Evolutionary conservation across 1,140 invertebrate species (phyloP).

Genomic region (Leptinotarsa undecemlineata): DNA sequence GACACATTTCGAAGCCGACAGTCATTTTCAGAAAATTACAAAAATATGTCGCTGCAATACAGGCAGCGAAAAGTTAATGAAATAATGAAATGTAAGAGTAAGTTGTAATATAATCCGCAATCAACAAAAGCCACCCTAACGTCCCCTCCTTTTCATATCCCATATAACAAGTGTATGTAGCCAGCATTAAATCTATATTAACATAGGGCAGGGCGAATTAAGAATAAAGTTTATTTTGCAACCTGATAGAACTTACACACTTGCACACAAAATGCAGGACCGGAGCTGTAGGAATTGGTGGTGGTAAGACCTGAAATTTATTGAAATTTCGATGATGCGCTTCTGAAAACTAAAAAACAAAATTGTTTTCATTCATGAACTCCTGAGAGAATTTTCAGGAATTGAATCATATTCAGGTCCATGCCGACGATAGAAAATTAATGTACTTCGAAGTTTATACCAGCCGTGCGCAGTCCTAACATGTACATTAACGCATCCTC

Average conservation of each 20-base stretch:
- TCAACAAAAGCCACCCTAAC: constrained; percentile 23
- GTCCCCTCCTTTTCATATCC: constrained; percentile 25
- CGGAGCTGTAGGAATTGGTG: constrained; percentile 7
- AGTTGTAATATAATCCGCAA: constrained; percentile 26
- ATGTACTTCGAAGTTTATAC: no score
- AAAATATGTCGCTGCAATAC: neutral
- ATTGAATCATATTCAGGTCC: no score
- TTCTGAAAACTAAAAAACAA: no score
- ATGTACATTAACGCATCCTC: no score
- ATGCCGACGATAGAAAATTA: no score
- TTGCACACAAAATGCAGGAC: constrained; percentile 38
- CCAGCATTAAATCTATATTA: constrained; percentile 49
- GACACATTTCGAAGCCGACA: no score
- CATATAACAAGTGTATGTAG: constrained; percentile 44
- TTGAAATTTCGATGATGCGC: no score
- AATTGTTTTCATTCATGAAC: no score
- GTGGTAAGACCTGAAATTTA: no score
- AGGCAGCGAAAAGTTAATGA: constrained; percentile 28
- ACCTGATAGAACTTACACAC: constrained; percentile 47
- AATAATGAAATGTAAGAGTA: constrained; percentile 32
- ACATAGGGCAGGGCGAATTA: constrained; percentile 46
- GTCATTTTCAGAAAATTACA: no score
- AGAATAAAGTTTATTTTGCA: constrained; percentile 45
- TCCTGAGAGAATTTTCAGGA: no score
- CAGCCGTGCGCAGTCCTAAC: no score